Base-by-base conservation (phyloP, 2,113 vertebrate genomes). In the Urocitellus parryii region DNA sequence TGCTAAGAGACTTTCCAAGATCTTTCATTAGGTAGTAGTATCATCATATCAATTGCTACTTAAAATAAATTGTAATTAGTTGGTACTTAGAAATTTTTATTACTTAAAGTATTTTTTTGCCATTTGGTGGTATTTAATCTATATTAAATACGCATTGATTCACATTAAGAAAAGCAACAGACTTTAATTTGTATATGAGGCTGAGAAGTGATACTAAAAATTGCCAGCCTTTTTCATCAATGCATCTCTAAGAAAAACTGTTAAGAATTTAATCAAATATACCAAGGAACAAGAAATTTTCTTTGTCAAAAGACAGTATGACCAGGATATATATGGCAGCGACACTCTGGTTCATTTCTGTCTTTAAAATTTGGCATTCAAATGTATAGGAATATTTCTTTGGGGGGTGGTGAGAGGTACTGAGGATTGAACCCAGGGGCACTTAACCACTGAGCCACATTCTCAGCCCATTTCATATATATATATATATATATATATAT, bases 231-330 rank as follows among this genome's bases (percentile, higher is more conserved):
- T 85, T 91, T 78, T 68, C 70, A 14, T 12, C 72, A 39, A 48
- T 22, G 20, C 8, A 67, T 8, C 37, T 84, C 29, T 65, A 91
- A 78, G n/a, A 83, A 92, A 68, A 90, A 20, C 0, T 37, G 39
- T 85, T 70, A 81, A 78, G 32, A 95, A 87, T 77, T 83, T 72
- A 22, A 51, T 63, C 25, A 78, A 92, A 81, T 85, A n/a, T 97
- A 34, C 51, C 34, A 79, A 90, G 1, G 37, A 82, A 67, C 92
- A 92, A 77, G 4, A 95, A 9, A 39, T 77, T 58, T 88, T 78
- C 58, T 80, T 86, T 94, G 48, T n/a, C 22, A 12, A 96, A 96
- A 92, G 34, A 61, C 48, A 48, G 7, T 39, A 29, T 86, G 68
- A 56, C 17, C 42, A 77, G 73, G 20, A 73, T 76, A 48, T 76